Base-by-base conservation (phyloP, 2,797 vertebrate genomes). In the Hoplostethus atlanticus region DNA sequence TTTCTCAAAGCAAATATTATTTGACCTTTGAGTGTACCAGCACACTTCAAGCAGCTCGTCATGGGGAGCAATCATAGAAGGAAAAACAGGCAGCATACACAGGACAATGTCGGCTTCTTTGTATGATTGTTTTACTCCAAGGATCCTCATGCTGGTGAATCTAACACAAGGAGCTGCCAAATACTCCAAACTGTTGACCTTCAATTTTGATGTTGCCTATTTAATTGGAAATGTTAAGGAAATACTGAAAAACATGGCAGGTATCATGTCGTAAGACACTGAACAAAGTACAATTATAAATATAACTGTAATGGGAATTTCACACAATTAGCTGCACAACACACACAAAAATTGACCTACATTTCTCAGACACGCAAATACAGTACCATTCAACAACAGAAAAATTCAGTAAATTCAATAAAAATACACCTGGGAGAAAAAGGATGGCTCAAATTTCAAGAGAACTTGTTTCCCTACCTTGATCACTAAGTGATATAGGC, bases 221-320 rank as follows among this genome's bases (percentile, higher is more conserved):
- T 82, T 50, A 36, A 63, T 53, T 70, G 76, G 54, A 81, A 31
- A 44, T 60, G 66, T 68, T 50, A 47, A 52, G 65, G 42, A 65
- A 88, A 89, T 81, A 79, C 66, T 83, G 79, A 46, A 81, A 74
- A 80, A 82, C 13, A 66, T 5, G 47, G 60, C 21, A 65, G 67
- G 56, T 83, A 73, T 4, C 15, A 68, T 67, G 58, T 66, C 30
- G 64, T 31, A 64, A 80, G 50, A 90, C 71, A 71, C 63, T 65
- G 74, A 68, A 79, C 74, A 77, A 83, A 76, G 66, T 64, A 91
- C 84, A 92, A 77, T 85, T 85, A 88, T 90, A 92, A 89, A 92
- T 92, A 92, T 91, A 93, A 91, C 77, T 36, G 81, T 86, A 66
- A 17, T 68, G 76, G 71, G 38, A 57, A 64, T 66, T 83, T 72